These are phyloP conservation scores for Melanotaenia boesemani DNA, from an alignment of 2,797 vertebrate species.

Conservation along the genomic window DNA sequence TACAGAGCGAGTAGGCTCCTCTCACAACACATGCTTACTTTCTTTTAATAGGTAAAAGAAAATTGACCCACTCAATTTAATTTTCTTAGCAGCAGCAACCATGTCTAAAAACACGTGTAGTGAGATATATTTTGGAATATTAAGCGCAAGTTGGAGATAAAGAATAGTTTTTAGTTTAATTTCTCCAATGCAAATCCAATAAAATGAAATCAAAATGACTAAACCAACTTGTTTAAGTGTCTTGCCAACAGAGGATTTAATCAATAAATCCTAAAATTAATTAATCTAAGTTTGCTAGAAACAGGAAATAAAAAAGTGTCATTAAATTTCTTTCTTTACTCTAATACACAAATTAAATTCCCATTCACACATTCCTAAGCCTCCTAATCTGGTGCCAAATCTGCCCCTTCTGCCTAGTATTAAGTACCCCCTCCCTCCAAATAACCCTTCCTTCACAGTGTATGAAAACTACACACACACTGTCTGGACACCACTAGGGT, in stretches of 20 bases:
- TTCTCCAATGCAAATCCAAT: not conserved
- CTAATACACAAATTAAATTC: constrained; percentile 58
- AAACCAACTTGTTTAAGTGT: constrained; percentile 22
- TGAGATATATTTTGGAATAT: not conserved
- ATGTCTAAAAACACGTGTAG: not conserved
- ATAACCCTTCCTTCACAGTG: constrained; percentile 57
- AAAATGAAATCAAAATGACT: constrained; percentile 14
- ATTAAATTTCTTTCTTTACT: constrained; percentile 32
- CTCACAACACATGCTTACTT: constrained; percentile 9
- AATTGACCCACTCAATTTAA: not conserved
- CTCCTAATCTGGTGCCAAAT: constrained; percentile 67
- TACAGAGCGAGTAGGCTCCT: constrained; percentile 38
- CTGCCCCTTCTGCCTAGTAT: constrained; percentile 48
- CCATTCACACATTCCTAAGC: constrained; percentile 70
- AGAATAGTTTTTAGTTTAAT: too few species aligned
- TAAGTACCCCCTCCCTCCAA: constrained; percentile 52
- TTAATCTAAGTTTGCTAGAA: constrained; percentile 22
- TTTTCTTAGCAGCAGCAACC: not conserved
- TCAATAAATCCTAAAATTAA: constrained; percentile 31
- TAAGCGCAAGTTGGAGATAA: not conserved
- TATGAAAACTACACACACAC: constrained; percentile 49
- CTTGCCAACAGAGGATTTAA: constrained; percentile 26
- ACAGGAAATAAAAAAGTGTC: constrained; percentile 27
- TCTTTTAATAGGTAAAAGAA: constrained; percentile 16
- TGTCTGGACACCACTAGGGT: constrained; percentile 46